Evolutionary conservation across 2,888 invertebrate genomes (phyloP), one percentile per base, ranked within the genome.

Genomic region (Andricus quercusramuli): DNA sequence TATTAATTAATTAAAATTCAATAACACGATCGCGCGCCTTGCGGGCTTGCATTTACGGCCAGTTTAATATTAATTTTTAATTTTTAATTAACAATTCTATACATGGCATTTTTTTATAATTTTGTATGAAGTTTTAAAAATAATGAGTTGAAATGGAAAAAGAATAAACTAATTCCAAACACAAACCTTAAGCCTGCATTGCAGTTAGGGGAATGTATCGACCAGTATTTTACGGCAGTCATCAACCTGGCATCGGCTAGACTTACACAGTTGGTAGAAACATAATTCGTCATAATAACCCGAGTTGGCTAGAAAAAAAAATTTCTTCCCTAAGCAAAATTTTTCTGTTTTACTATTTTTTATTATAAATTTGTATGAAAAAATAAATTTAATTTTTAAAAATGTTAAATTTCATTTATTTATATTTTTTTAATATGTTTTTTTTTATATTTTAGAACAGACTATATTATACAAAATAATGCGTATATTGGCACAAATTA

Each of bases 191-290:
- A 86, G 89, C 86, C 90, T 90, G 90, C 90, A 90, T 87, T 90
- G 90, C 90, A 90, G 90, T 88, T 87, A 88, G 87, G 83, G 86
- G 84, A 85, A 83, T 81, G 86, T 90, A 90, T 90, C 90, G 90
- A 90, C 88, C 90, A 89, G 89, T 37, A 56, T 87, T 89, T 85
- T 86, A 89, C 86, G 85, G 85, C 86, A 89, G 89, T 89, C 87
- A 89, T 89, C 87, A 87, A 87, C 88, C 87, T 86, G 86, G 83
- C 84, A 37, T 37, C 37, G 37, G 8, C 8, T 8, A 37, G 37
- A 37, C 37, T 37, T 37, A 51, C 51, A 51, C 20, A 20, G 20
- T 20, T 51, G 51, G 8, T 8, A 8, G 51, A 51, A 51, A 51
- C 2, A 51, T 51, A 8, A 51, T 51, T 51, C 2, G 6, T 20